Evolutionary conservation across 2,113 vertebrate genomes (phyloP).

Genomic region (Sardina pilchardus): DNA sequence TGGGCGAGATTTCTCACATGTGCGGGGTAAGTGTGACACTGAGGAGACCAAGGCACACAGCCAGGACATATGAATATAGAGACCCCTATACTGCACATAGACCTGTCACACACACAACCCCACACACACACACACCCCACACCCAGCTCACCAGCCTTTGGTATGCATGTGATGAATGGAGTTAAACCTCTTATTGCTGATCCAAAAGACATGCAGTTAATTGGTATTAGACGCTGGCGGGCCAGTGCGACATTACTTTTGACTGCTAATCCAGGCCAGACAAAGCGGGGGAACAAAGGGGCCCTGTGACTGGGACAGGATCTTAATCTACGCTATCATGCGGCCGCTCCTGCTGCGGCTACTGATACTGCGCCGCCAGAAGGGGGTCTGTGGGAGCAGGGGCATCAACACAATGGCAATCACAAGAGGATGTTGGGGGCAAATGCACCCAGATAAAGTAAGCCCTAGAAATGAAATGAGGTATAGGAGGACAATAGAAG

Average conservation of each 20-base stretch:
- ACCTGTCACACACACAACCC: neutral
- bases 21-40: neutral
- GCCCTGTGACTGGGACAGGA: conserved; percentile 25
- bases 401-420: conserved; percentile 29
- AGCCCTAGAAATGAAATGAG: neutral
- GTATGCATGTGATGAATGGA: conserved; percentile 39
- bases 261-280: conserved; percentile 50
- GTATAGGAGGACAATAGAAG: neutral
- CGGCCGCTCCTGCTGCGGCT: neutral
- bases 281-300: conserved; percentile 40
- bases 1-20: neutral
- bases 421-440: neutral
- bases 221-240: conserved; percentile 45
- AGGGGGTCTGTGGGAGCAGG: neutral
- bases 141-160: conserved; percentile 17
- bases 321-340: conserved; percentile 44
- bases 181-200: conserved; percentile 47
- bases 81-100: neutral
- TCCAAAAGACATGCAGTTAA: conserved; percentile 46
- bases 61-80: neutral
- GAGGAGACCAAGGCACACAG: neutral
- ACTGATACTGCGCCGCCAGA: conserved; percentile 10
- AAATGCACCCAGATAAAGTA: neutral
- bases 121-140: neutral
- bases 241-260: conserved; percentile 43